Evolutionary conservation across 2,797 vertebrate genomes (phyloP), one percentile per base, ranked within the genome.

Genomic region (Masticophis lateralis): DNA sequence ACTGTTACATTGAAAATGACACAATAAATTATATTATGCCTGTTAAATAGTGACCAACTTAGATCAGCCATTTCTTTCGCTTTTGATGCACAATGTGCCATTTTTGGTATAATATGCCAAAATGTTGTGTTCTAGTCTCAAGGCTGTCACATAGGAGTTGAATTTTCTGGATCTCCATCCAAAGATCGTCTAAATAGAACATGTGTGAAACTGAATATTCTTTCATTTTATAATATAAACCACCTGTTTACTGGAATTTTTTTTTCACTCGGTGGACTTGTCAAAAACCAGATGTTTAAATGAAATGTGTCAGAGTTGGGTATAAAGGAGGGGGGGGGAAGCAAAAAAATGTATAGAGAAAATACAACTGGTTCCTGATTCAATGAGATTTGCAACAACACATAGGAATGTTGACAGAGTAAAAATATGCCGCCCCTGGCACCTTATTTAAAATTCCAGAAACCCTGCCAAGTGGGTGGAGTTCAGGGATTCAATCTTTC

Each of bases 11-110:
- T 98, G 97, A 88, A 91, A 97, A 96, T 95, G 96, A 94, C 91
- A 16, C 97, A 98, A 96, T 92, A 87, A 96, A 95, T 97, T 95
- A 96, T 96, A 97, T 97, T 96, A 97, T 97, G 94, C 92, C 94
- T 96, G 95, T 94, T 74, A 95, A 92, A 97, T 97, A 97, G 95
- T 97, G 94, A 95, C 94, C 95, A 95, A 96, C 96, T 95, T 94
- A 94, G 95, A 95, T 96, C 95, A 95, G 0, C 20, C 96, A 95
- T 95, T 93, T 92, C 86, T 59, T 86, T 96, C 93, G 95, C 94
- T 96, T 94, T 93, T 94, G 92, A 89, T 94, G 94, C 88, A 91
- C 63, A 6, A 1, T 13, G 9, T 79, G 94, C 43, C 94, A 90
- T 83, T 3, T 91, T 91, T 74, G 91, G 74, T 11, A 18, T 93